Percentiles rank a stretch among this genome's conserved stretches.
Evolutionary conservation across 2,888 invertebrate species (phyloP).

Genomic region (Scaeva pyrastri): DNA sequence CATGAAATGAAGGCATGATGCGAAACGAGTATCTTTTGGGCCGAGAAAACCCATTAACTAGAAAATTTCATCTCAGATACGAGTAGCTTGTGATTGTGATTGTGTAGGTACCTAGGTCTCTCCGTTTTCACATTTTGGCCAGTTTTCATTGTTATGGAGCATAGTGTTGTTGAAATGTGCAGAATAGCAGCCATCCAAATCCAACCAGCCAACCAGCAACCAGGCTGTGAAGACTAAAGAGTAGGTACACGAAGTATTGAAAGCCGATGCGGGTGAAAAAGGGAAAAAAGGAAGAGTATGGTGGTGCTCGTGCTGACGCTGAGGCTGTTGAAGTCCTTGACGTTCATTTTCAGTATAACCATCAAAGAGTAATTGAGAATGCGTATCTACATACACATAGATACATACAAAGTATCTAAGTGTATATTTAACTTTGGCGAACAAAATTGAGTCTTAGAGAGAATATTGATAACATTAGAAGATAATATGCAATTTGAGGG

Average conservation of each 20-base stretch:
- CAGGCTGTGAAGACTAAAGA: no score
- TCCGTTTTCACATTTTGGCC: conserved; percentile 58
- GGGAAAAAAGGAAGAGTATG: neutral
- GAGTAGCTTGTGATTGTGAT: conserved; percentile 38
- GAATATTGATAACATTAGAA: conserved; percentile 63
- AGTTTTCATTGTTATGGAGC: conserved; percentile 54
- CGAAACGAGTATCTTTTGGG: conserved; percentile 47
- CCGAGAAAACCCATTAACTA: conserved; percentile 66
- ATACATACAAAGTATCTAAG: no score
- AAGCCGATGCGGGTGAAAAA: conserved; percentile 11
- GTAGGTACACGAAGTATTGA: neutral
- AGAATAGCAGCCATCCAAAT: neutral
- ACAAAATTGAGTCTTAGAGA: conserved; percentile 44
- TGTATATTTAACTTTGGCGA: conserved; percentile 35
- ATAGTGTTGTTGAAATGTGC: conserved; percentile 1
- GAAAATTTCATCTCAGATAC: conserved; percentile 52
- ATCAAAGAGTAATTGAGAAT: conserved; percentile 34
- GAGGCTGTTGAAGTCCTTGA: neutral
- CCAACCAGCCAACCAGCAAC: neutral
- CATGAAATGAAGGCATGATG: conserved; percentile 9
- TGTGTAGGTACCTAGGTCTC: neutral
- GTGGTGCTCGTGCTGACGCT: neutral
- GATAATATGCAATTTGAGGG: conserved; percentile 64
- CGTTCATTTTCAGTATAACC: conserved; percentile 18
- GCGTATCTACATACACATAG: neutral